Base-by-base conservation (phyloP, 2,797 vertebrate species). In the Lophotriccus pileatus region DNA sequence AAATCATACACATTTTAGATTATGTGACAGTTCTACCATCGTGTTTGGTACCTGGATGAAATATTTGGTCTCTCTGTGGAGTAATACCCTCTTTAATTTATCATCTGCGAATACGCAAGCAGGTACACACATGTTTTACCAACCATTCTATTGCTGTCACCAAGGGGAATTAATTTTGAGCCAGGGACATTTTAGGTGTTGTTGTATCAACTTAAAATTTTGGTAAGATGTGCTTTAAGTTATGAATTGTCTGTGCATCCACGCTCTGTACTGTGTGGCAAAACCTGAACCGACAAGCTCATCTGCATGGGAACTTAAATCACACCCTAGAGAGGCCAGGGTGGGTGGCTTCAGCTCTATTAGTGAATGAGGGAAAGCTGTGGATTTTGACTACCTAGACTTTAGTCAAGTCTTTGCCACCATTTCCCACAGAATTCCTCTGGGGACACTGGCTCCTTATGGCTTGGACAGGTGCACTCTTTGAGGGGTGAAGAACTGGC, bases 41-140 rank as follows among this genome's bases (percentile, higher is more conserved):
- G 32, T 87, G 44, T 92, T 89, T 78, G 70, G 88, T 84, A 92
- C 76, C 41, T 50, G 58, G 84, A 70, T 85, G 63, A 88, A 95
- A 63, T 79, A 74, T 78, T 91, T 89, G 37, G 46, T 52, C 77
- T 96, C 83, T 94, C 85, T 70, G 15, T 84, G 43, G 73, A 80
- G 50, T 84, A 78, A 73, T 88, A 80, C 9, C 6, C 30, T 84
- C 58, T 94, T 91, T 91, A 91, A 91, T 92, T 87, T 74, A 12
- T 55, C 47, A 44, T 89, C 52, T 75, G 39, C 32, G 70, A 90
- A 81, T 24, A 6, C 9, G 7, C 16, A 62, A 41, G 27, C 25
- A 50, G 18, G 12, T 50, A 77, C 32, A 76, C 12, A 9, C 4
- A 2, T 8, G 27, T 77, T 79, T 64, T 74, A 58, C 22, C 37